Percentiles rank a stretch among this genome's conserved stretches.
Evolutionary conservation across 2,888 invertebrate genomes (phyloP).

Genomic region (Drosophila infuscata): DNA sequence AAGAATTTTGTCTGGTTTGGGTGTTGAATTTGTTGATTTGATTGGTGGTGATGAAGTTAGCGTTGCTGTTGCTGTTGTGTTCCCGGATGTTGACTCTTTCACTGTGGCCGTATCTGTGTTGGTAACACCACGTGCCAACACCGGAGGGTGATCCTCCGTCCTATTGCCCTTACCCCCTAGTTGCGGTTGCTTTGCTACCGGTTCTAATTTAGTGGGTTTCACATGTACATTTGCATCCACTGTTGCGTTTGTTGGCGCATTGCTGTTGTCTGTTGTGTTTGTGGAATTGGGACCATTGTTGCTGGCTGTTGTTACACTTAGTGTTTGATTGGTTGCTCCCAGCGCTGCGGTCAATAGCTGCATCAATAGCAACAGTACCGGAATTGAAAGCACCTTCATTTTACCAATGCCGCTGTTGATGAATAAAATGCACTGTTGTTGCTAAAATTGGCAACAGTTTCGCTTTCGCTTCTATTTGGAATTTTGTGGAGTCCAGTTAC

Average conservation of each 20-base stretch:
- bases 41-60: not conserved
- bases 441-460: conserved; percentile 20
- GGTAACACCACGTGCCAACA: conserved; percentile 37
- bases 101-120: conserved; percentile 30
- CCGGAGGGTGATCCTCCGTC: conserved; percentile 8
- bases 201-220: conserved; percentile 9
- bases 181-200: conserved; percentile 1
- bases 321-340: conserved; percentile 9
- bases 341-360: conserved; percentile 16
- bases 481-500: conserved; percentile 22
- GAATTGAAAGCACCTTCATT: conserved; percentile 43
- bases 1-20: conserved; percentile 19
- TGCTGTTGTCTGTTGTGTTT: conserved; percentile 15
- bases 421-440: conserved; percentile 9
- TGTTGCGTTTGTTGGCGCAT: conserved; percentile 2
- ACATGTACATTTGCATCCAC: conserved; percentile 3
- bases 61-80: conserved; percentile 12
- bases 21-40: conserved; percentile 21
- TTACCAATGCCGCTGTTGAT: not conserved
- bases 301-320: conserved; percentile 4
- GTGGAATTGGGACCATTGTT: conserved; percentile 8
- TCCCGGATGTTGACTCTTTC: not conserved
- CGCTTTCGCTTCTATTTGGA: conserved; percentile 25
- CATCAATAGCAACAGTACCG: conserved; percentile 41
- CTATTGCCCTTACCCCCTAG: conserved; percentile 9